Evolutionary conservation across 2,888 invertebrate genomes (phyloP).

Genomic region (Calameuta idolon): DNA sequence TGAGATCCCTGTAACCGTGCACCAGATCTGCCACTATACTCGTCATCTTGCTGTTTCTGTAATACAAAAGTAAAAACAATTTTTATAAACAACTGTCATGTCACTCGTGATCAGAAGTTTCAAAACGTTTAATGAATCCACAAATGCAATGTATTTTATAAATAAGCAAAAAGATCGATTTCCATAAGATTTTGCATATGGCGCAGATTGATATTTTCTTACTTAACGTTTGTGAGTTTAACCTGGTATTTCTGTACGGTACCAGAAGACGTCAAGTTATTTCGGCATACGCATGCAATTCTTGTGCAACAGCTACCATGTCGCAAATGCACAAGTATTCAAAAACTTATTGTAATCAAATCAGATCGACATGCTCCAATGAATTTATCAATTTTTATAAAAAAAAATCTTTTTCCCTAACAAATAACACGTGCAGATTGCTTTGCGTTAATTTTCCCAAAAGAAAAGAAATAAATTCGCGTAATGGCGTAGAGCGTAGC

Average conservation of each 20-base stretch:
- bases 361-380: background rate
- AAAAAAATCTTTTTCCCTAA: background rate
- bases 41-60: constrained; percentile 70
- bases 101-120: too few species aligned
- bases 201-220: background rate
- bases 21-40: constrained; percentile 68
- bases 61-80: constrained; percentile 33
- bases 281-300: background rate
- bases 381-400: background rate
- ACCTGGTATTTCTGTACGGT: background rate
- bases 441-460: background rate
- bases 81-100: background rate
- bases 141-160: too few species aligned
- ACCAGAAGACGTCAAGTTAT: background rate
- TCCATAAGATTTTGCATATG: background rate
- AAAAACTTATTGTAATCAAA: background rate
- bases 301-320: background rate
- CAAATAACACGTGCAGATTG: background rate
- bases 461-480: background rate
- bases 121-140: too few species aligned
- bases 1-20: constrained; percentile 77
- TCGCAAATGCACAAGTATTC: background rate
- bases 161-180: background rate
- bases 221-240: background rate
- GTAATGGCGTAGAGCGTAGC: background rate